Conservation (phyloP, 2,797 vertebrate species). For the Diglossa cyanea region DNA sequence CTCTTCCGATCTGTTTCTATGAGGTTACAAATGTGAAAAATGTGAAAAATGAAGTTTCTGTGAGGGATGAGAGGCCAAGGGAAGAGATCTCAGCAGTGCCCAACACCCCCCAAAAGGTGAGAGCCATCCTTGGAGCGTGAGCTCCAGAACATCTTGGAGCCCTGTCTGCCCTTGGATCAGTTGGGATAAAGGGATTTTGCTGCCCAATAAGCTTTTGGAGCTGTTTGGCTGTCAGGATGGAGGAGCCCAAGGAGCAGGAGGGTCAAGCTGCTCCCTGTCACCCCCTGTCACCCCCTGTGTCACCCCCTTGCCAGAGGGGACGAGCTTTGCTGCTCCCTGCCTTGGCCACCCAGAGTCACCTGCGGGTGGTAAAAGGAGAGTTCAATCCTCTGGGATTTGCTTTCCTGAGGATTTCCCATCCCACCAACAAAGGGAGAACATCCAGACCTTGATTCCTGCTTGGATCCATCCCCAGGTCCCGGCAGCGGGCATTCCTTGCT, state of each 20-base stretch:
- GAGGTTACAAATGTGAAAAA: too few relatives aligned
- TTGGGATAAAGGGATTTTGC: background rate
- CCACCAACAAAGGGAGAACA: background rate
- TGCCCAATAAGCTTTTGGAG: background rate
- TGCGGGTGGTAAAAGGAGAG: background rate
- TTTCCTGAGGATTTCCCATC: background rate
- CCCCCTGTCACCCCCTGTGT: fast-evolving
- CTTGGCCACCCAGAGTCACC: background rate
- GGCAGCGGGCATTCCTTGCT: background rate
- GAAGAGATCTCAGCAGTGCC: too few relatives aligned
- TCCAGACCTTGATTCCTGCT: background rate
- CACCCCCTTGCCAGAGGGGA: background rate
- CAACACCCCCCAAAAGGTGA: too few relatives aligned
- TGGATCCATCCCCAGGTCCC: background rate
- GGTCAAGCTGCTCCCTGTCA: background rate
- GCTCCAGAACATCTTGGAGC: too few relatives aligned
- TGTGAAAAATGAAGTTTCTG: too few relatives aligned
- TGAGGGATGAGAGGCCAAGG: too few relatives aligned
- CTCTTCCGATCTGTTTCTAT: too few relatives aligned
- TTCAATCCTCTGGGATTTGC: background rate
- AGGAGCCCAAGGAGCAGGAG: background rate
- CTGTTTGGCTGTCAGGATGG: background rate
- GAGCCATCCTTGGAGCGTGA: too few relatives aligned
- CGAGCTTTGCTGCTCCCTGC: background rate
- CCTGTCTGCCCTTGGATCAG: background rate